Percentiles rank a stretch among this genome's conserved stretches.
These are phyloP conservation scores for Synodontis membranacea DNA, from an alignment of 2,113 vertebrate species.

Conservation along the genomic window DNA sequence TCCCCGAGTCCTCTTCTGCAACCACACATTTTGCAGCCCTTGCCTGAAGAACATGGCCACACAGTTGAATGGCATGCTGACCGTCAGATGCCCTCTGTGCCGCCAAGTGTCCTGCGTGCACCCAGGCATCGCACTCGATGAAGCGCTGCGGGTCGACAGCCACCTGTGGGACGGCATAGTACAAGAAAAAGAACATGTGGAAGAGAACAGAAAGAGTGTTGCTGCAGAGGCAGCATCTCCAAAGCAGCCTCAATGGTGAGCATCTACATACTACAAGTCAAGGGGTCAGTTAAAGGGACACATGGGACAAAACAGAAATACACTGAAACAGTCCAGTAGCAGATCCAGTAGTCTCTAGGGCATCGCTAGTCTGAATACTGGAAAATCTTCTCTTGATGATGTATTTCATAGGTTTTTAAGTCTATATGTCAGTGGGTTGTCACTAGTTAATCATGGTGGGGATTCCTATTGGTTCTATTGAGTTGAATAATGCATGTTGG, in stretches of 20 bases:
- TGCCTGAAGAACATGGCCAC: conserved; percentile 69
- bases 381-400: not conserved
- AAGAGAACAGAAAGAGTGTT: conserved; percentile 40
- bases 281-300: not conserved
- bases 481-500: not conserved
- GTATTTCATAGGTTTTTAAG: not conserved
- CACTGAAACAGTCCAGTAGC: not conserved
- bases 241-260: conserved; percentile 62
- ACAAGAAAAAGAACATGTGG: not conserved
- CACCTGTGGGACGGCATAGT: conserved; percentile 69
- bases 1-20: conserved; percentile 74
- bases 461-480: not conserved
- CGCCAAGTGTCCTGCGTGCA: conserved; percentile 69
- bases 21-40: conserved; percentile 71
- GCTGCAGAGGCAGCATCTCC: conserved; percentile 36
- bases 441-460: not conserved
- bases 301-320: not conserved
- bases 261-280: not conserved
- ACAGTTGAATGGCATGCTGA: conserved; percentile 55
- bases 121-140: conserved; percentile 58
- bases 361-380: too few relatives aligned
- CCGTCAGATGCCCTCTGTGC: conserved; percentile 71
- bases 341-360: not conserved
- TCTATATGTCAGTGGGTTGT: not conserved
- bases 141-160: conserved; percentile 70